Evolutionary conservation across 2,888 invertebrate genomes (phyloP), one percentile per base, ranked within the genome.

Genomic region (Griposia aprilina): DNA sequence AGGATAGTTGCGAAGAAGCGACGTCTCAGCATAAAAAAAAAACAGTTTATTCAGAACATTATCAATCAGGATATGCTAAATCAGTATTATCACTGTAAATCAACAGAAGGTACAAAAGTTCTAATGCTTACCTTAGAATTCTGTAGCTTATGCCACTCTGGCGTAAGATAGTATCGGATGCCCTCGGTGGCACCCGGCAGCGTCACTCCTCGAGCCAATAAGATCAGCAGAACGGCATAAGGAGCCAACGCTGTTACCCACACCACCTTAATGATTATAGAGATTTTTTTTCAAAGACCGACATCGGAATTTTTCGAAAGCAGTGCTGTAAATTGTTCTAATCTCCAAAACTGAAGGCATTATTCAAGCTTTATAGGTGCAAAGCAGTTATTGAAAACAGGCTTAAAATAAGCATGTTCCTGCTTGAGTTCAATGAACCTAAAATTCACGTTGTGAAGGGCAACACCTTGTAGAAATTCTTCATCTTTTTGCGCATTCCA

Each of bases 221-320:
- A 97, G 85, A 99, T 99, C 86, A 99, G 97, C 63, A 99, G 97
- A 55, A 99, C 99, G 48, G 98, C 97, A 93, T 99, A 99, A 0
- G 99, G 99, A 59, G 99, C 98, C 80, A 99, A 95, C 5, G 99
- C 99, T 41, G 99, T 99, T 80, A 99, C 98, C 99, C 99, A 99
- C 74, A 99, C 99, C 80, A 98, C 98, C 98, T 98, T 93, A 11
- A 45, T 68, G 23, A 36, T 4, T 57, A 59, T n/a, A 59, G 11
- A 17, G n/a, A 1, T 52, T 41, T 41, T 41, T 11, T 50, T 36
- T 55, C 17, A 17, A 59, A 20, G 7, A 11, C 20, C n/a, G 0
- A 4, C 1, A 17, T 41, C n/a, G 2, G 11, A 20, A 69, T 7
- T 7, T 26, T 20, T 57, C 11, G 1, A n/a, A 41, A 11, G n/a